Conservation (phyloP, 2,113 vertebrate genomes). For the Nipponia nippon region DNA sequence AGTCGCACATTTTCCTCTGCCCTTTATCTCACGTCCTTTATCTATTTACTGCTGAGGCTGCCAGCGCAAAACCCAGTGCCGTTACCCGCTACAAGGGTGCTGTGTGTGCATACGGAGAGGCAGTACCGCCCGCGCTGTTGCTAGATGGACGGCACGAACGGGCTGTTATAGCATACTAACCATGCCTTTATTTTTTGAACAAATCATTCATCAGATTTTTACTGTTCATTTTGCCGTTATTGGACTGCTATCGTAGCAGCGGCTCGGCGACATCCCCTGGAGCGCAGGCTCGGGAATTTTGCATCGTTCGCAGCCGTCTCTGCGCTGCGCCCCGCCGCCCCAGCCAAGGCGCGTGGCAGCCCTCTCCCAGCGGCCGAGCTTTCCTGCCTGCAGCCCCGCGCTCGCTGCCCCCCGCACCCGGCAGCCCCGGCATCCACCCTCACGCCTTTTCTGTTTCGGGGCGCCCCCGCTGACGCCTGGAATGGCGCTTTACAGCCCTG, state of each 20-base stretch:
- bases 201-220: neutral
- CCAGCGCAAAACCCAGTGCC: neutral
- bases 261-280: neutral
- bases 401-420: neutral
- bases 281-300: fast-evolving
- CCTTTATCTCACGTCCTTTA: neutral
- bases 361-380: neutral
- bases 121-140: neutral
- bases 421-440: neutral
- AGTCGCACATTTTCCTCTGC: neutral
- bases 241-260: neutral
- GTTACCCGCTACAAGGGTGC: fast-evolving
- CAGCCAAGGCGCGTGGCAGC: fast-evolving
- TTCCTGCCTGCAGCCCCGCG: neutral
- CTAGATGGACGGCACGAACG: neutral
- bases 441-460: neutral
- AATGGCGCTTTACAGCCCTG: neutral
- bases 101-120: neutral
- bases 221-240: neutral
- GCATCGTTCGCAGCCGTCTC: fast-evolving
- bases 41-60: neutral
- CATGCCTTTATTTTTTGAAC: neutral
- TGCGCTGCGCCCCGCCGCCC: neutral
- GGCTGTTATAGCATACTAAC: neutral
- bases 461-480: neutral